A percentile compares a stretch with the other conserved stretches of the same genome.
These are phyloP conservation scores for Cremastinae sp. DNA, from an alignment of 2,888 invertebrate genomes.

Conservation along the genomic window DNA sequence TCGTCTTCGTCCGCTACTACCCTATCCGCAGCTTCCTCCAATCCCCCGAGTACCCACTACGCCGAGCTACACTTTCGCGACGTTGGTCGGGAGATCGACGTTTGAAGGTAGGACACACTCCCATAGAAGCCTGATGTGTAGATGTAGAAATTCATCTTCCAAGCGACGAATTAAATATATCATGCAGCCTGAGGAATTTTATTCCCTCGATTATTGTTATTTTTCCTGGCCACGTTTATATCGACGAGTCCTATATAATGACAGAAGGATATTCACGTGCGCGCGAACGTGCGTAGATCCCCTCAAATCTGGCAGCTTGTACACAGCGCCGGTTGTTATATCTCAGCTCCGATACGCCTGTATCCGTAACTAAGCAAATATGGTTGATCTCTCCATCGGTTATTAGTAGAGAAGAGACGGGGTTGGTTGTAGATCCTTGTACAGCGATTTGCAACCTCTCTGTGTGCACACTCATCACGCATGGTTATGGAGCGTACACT, in stretches of 20 bases:
- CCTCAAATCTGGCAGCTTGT: not conserved
- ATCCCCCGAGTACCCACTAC: constrained; percentile 82
- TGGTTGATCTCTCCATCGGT: constrained; percentile 41
- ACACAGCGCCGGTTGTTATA: constrained; percentile 7
- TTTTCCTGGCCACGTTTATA: too few species aligned
- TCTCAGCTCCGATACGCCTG: constrained; percentile 26
- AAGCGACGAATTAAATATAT: constrained; percentile 6
- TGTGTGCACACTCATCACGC: constrained; percentile 41
- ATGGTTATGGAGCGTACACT: constrained; percentile 47
- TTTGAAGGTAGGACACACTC: constrained; percentile 82
- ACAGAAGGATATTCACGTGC: too few species aligned
- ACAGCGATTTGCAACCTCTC: constrained; percentile 21
- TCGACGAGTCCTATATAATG: too few species aligned
- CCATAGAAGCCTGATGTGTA: constrained; percentile 12
- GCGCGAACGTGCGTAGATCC: not conserved
- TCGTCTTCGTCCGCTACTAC: constrained; percentile 55
- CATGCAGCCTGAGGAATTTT: too few species aligned
- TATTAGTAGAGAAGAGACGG: constrained; percentile 47
- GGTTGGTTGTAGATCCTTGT: constrained; percentile 26
- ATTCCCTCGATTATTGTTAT: too few species aligned
- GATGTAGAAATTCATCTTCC: constrained; percentile 14
- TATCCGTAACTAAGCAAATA: constrained; percentile 37
- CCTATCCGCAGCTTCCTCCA: constrained; percentile 65
- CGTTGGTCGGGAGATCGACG: constrained; percentile 86
- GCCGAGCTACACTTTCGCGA: constrained; percentile 86